phyloP scores from a whole-genome alignment of 2,113 vertebrate species.

The Cariama cristata region DNA sequence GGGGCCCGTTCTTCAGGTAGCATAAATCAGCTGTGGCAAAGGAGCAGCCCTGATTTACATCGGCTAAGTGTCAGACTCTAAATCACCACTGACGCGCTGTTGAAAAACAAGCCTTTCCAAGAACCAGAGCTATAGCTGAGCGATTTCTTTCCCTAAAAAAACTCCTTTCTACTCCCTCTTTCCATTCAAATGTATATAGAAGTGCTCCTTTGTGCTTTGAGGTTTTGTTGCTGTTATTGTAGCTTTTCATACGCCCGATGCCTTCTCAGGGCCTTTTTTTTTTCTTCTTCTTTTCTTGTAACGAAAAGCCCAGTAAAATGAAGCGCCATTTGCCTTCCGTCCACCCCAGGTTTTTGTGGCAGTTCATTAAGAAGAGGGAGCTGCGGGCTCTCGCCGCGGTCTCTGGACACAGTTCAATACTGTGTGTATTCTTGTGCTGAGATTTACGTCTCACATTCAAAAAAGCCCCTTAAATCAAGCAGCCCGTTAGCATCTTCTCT shows the following conservation, averaged over 20 bases:
- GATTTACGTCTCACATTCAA: slow-evolving; percentile 58
- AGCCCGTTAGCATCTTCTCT: slow-evolving; percentile 52
- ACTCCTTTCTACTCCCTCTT: background rate
- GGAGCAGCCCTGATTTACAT: slow-evolving; percentile 49
- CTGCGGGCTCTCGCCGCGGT: background rate
- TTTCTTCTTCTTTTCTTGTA: background rate
- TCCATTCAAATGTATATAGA: background rate
- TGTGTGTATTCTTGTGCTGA: slow-evolving; percentile 34
- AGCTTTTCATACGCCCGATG: background rate
- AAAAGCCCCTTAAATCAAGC: slow-evolving; percentile 70
- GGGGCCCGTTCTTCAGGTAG: slow-evolving; percentile 17
- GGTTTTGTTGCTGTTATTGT: slow-evolving; percentile 32
- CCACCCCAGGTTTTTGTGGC: slow-evolving; percentile 39
- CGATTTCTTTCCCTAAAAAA: slow-evolving; percentile 35
- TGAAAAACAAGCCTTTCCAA: slow-evolving; percentile 52
- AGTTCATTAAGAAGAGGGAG: slow-evolving; percentile 58
- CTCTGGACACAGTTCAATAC: slow-evolving; percentile 58
- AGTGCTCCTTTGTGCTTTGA: slow-evolving; percentile 49
- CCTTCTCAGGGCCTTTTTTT: background rate
- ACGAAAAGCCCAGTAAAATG: slow-evolving; percentile 27
- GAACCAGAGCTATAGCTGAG: slow-evolving; percentile 14
- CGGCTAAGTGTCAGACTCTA: slow-evolving; percentile 47
- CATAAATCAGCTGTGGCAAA: slow-evolving; percentile 41
- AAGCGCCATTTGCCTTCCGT: background rate
- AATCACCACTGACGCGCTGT: background rate